Percentiles rank a stretch among this genome's conserved stretches.
Conservation (phyloP, 2,113 vertebrate genomes). For the Corydoras sp. region DNA sequence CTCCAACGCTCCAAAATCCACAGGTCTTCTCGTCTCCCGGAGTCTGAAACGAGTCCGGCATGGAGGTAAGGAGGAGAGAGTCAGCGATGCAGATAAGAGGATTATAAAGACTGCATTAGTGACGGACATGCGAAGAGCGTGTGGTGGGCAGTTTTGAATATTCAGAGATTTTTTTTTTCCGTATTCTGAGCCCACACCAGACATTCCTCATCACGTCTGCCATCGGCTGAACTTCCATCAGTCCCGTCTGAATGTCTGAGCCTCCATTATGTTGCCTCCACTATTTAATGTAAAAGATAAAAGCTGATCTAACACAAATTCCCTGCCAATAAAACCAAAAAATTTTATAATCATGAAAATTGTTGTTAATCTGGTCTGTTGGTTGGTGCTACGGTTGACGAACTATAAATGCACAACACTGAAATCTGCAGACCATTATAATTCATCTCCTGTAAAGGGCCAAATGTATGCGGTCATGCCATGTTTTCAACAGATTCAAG, state of each 20-base stretch:
- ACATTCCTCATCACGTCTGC: conserved; percentile 52
- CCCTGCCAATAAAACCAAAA: too few species aligned
- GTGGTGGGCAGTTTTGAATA: conserved; percentile 65
- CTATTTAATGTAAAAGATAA: background rate
- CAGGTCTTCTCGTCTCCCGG: conserved; percentile 42
- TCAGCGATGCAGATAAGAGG: conserved; percentile 1
- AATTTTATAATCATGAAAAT: too few species aligned
- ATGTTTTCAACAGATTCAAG: background rate
- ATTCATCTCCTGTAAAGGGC: background rate
- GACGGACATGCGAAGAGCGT: conserved; percentile 45
- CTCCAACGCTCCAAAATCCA: conserved; percentile 21
- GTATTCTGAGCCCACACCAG: conserved; percentile 58
- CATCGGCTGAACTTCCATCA: conserved; percentile 15
- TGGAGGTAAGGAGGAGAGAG: background rate
- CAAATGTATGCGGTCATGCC: background rate
- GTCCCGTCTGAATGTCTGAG: background rate
- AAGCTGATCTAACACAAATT: too few species aligned
- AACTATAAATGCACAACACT: too few species aligned
- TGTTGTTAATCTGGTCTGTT: too few species aligned
- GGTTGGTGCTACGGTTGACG: too few species aligned
- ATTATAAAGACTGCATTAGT: conserved; percentile 50
- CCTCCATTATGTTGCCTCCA: background rate
- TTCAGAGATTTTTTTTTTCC: conserved; percentile 62
- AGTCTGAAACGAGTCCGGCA: conserved; percentile 14
- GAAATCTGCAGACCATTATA: too few species aligned